Conservation (phyloP, 2,888 invertebrate species). For the Pseudococcus longispinus region DNA sequence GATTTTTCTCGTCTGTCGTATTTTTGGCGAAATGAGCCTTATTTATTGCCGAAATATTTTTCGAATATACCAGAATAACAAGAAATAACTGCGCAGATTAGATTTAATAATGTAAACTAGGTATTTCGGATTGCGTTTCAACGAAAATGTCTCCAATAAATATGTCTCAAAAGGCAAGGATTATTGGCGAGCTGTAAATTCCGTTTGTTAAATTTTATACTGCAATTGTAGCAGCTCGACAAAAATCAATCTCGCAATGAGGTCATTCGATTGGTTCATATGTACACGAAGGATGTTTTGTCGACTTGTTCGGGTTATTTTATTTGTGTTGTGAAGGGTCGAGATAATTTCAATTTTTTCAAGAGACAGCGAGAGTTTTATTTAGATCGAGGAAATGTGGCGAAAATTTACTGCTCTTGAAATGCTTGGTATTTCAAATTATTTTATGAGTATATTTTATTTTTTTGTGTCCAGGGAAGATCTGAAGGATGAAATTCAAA, state of each 20-base stretch:
- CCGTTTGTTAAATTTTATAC: neutral
- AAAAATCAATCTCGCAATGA: neutral
- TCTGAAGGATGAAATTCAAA: no score
- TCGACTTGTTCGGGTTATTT: neutral
- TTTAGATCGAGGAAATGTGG: neutral
- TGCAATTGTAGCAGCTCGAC: neutral
- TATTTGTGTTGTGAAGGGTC: neutral
- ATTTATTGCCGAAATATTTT: neutral
- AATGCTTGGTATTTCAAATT: no score
- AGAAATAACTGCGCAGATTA: neutral
- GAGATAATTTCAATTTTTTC: neutral
- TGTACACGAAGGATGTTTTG: neutral
- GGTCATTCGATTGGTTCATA: neutral
- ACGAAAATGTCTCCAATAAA: neutral
- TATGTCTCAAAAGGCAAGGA: neutral
- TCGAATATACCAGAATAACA: neutral
- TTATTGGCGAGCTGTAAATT: neutral
- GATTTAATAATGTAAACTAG: neutral
- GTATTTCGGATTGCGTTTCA: neutral
- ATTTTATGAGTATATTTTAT: no score
- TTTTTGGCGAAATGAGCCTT: constrained; percentile 6
- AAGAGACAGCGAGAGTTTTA: neutral
- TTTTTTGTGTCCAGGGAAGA: no score
- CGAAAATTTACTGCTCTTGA: no score
- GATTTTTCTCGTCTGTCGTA: neutral